A percentile compares a stretch with the other conserved stretches of the same genome.
Conservation (phyloP, 2,797 vertebrate genomes). For the Tamandua tetradactyla region DNA sequence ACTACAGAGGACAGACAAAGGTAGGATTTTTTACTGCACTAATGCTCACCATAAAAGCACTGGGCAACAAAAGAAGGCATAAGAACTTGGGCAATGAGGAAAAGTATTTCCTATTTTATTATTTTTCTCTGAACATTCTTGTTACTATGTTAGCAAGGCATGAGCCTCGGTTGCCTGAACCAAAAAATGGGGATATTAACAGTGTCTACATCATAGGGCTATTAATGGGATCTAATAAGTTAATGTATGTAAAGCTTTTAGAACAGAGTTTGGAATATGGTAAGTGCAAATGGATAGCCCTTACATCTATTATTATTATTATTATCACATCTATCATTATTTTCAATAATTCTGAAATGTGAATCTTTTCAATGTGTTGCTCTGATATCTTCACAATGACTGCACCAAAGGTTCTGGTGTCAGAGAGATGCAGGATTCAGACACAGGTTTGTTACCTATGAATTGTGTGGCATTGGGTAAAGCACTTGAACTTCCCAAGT, state of each 20-base stretch:
- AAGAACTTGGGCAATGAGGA: neutral
- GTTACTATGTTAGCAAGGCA: neutral
- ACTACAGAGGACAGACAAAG: neutral
- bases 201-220: neutral
- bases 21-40: neutral
- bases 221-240: neutral
- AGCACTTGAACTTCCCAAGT: neutral
- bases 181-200: neutral
- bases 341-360: neutral
- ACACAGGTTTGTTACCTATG: neutral
- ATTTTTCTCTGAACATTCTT: neutral
- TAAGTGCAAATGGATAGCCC: neutral
- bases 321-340: too few relatives aligned
- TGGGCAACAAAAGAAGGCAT: neutral
- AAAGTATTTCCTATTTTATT: neutral
- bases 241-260: neutral
- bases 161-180: neutral
- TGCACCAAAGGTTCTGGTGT: neutral
- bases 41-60: neutral
- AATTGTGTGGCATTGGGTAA: neutral
- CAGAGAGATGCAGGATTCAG: neutral
- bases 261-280: neutral
- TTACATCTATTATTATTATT: neutral
- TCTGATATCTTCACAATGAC: neutral
- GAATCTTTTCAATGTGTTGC: neutral